A percentile compares a stretch with the other conserved stretches of the same genome.
phyloP scores from a whole-genome alignment of 2,888 invertebrate species.

The Margaritifera margaritifera region DNA sequence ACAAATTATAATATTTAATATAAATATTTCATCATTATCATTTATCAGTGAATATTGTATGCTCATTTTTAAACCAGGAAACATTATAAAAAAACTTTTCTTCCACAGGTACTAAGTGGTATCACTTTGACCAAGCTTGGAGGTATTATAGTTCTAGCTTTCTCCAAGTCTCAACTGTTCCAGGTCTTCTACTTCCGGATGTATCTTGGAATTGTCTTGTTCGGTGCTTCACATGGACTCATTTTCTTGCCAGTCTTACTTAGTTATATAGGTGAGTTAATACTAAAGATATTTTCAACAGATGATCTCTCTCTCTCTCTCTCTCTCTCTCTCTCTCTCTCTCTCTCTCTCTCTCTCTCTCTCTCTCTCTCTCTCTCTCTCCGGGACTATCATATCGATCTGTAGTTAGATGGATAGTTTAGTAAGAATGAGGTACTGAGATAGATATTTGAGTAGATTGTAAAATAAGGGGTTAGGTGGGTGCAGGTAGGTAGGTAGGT shows the following conservation, averaged over 20 bases:
- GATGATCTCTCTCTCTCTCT: neutral
- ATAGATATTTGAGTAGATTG: no score
- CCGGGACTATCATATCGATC: neutral
- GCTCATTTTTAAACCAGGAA: no score
- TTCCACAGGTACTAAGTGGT: slow-evolving; percentile 89
- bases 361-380: neutral
- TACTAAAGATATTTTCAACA: neutral
- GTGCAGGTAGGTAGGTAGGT: no score
- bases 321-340: neutral
- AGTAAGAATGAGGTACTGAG: no score
- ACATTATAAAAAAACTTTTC: neutral
- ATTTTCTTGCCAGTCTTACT: slow-evolving; percentile 97
- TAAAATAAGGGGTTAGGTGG: no score
- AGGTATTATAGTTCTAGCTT: slow-evolving; percentile 95
- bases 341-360: neutral
- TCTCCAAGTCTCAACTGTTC: slow-evolving; percentile 98
- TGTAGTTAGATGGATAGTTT: no score
- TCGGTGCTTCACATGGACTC: slow-evolving; percentile 97
- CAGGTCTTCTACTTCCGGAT: slow-evolving; percentile 94
- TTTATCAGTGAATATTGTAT: no score
- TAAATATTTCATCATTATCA: no score
- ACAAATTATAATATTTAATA: no score
- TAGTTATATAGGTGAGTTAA: slow-evolving; percentile 87
- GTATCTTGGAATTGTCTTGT: slow-evolving; percentile 97
- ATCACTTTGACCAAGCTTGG: slow-evolving; percentile 98